Evolutionary conservation across 2,888 invertebrate genomes (phyloP), one percentile per base, ranked within the genome.

Genomic region (Agrochola lychnidis): DNA sequence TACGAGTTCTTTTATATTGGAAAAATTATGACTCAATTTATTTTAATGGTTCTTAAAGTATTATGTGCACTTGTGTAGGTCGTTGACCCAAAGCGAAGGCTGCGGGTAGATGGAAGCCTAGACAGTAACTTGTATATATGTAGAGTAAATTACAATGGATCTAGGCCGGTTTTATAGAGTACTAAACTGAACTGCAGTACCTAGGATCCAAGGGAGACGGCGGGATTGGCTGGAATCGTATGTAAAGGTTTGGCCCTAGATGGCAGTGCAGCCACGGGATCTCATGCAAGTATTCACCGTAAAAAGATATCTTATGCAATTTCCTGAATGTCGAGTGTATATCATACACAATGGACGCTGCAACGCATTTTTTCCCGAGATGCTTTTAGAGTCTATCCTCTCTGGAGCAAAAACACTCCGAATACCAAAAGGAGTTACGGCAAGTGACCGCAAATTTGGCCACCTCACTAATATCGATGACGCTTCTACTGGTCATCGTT

Each of bases 1-100:
- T 59, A 73, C 69, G 67, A 62, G 67, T 68, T 72, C 61, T 76
- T 80, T 72, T 70, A n/a, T 61, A 59, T 45, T 63, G 25, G 36
- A 59, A 57, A 66, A 81, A 70, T 42, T 73, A 77, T 66, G 25
- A 70, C 64, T 72, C 57, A 53, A 74, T 74, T 78, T 78, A 62
- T 66, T 82, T 70, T 70, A 63, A 79, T 73, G 19, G 9, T 57
- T 57, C 1, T 61, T 45, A 40, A 42, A 22, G 30, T 73, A 45
- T 66, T 71, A 42, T 53, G 51, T 70, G 59, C 36, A 72, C 12
- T 81, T 53, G 42, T 68, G 61, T 25, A 25, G 86, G 63, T 42
- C 40, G 19, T 71, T 82, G 70, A 75, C 63, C 73, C 66, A 9
- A 36, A 22, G 53, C 42, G 4, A 78, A 48, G 72, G 70, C n/a